Conservation (phyloP, 92 coral and sea anemone genomes). For the Phenganax marumi region DNA sequence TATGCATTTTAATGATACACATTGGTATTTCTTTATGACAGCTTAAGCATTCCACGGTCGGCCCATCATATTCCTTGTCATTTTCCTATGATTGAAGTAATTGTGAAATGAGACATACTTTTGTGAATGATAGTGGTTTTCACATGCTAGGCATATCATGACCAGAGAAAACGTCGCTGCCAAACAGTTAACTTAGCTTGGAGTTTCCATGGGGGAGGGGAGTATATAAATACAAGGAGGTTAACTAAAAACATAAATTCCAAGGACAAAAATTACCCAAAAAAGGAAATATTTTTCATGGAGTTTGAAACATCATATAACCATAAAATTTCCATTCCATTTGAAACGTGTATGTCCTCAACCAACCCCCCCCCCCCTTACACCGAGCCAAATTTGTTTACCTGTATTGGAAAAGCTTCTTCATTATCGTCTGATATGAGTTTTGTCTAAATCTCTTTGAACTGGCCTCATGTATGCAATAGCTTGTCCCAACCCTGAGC, state of each 20-base stretch:
- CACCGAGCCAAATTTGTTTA: too few relatives aligned
- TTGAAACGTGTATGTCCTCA: too few relatives aligned
- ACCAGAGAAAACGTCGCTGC: too few relatives aligned
- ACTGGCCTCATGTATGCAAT: slow-evolving; percentile 9
- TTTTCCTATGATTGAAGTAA: background rate
- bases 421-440: background rate
- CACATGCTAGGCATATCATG: too few relatives aligned
- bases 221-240: too few relatives aligned
- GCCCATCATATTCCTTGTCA: slow-evolving; percentile 8
- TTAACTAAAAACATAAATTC: too few relatives aligned
- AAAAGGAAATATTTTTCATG: background rate
- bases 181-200: too few relatives aligned
- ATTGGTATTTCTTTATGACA: slow-evolving; percentile 21
- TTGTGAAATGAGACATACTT: too few relatives aligned
- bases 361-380: too few relatives aligned
- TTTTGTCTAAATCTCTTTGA: background rate
- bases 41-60: slow-evolving; percentile 29
- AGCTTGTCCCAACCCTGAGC: background rate
- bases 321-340: too few relatives aligned
- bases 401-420: background rate
- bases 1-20: background rate
- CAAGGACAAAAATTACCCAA: background rate
- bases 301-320: background rate
- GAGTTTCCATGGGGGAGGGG: too few relatives aligned
- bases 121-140: too few relatives aligned